Evolutionary conservation across 2,797 vertebrate genomes (phyloP).

Genomic region (Hydrocynus forskahlii): DNA sequence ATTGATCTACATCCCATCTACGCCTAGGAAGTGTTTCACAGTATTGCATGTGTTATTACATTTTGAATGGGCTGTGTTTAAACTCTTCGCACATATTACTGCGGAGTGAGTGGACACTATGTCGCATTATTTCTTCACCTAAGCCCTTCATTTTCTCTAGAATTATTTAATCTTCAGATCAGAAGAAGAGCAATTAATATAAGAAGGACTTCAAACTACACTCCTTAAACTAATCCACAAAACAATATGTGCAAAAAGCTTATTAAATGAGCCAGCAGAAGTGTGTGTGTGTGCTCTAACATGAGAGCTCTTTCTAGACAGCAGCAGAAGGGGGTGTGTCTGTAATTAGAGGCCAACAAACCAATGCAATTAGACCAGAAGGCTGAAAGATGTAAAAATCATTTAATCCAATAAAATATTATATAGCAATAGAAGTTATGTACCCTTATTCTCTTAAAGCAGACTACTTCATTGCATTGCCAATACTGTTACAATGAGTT

Average conservation of each 20-base stretch:
- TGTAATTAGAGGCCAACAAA: slow-evolving; percentile 46
- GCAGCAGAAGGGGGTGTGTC: slow-evolving; percentile 23
- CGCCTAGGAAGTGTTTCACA: background rate
- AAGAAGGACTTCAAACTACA: background rate
- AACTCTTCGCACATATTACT: background rate
- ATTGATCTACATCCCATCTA: background rate
- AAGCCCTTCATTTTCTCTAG: background rate
- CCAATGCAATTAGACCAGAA: slow-evolving; percentile 63
- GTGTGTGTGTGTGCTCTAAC: slow-evolving; percentile 28
- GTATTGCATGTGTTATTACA: background rate
- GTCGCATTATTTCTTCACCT: slow-evolving; percentile 1
- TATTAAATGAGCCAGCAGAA: background rate
- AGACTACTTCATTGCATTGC: slow-evolving; percentile 84
- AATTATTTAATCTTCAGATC: background rate
- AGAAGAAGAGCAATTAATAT: background rate
- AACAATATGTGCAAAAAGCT: slow-evolving; percentile 28
- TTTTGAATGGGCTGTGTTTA: background rate
- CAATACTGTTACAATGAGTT: slow-evolving; percentile 86
- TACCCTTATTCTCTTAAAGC: slow-evolving; percentile 77
- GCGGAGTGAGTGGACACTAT: background rate
- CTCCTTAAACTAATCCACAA: background rate
- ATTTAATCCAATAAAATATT: slow-evolving; percentile 87
- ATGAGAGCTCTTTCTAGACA: slow-evolving; percentile 15
- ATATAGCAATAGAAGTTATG: slow-evolving; percentile 80
- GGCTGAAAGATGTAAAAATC: slow-evolving; percentile 78